These are phyloP conservation scores for Todiramphus saurophagus DNA, from an alignment of 2,113 vertebrate genomes.

Conservation along the genomic window DNA sequence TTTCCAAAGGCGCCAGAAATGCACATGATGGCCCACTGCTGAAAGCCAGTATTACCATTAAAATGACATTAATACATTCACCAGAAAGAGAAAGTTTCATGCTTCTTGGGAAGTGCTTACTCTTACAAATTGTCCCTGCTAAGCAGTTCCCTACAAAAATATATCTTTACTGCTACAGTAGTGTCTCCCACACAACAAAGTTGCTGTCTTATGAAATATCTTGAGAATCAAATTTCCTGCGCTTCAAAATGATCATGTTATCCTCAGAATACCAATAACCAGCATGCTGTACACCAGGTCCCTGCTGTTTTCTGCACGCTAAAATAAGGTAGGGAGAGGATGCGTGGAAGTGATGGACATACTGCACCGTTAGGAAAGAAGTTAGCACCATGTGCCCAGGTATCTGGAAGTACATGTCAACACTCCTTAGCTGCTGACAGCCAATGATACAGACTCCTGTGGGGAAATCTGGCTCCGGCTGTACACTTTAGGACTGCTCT, in stretches of 20 bases:
- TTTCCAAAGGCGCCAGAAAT: not conserved
- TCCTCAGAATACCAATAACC: not conserved
- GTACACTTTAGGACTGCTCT: not conserved
- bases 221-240: not conserved
- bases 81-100: not conserved
- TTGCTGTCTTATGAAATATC: not conserved
- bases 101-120: not conserved
- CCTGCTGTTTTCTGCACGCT: not conserved
- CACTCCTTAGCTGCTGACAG: not conserved
- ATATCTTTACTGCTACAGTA: not conserved
- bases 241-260: not conserved
- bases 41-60: not conserved
- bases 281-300: not conserved
- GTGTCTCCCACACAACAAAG: not conserved
- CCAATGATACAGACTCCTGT: rapidly evolving
- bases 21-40: not conserved
- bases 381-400: too few species aligned
- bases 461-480: not conserved
- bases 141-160: not conserved
- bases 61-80: not conserved
- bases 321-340: not conserved
- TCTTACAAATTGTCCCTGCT: not conserved
- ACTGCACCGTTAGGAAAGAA: not conserved
- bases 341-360: not conserved
- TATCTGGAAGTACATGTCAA: not conserved